Evolutionary conservation across 1,140 invertebrate genomes (phyloP).

Genomic region (Trigoniulus corallinus): DNA sequence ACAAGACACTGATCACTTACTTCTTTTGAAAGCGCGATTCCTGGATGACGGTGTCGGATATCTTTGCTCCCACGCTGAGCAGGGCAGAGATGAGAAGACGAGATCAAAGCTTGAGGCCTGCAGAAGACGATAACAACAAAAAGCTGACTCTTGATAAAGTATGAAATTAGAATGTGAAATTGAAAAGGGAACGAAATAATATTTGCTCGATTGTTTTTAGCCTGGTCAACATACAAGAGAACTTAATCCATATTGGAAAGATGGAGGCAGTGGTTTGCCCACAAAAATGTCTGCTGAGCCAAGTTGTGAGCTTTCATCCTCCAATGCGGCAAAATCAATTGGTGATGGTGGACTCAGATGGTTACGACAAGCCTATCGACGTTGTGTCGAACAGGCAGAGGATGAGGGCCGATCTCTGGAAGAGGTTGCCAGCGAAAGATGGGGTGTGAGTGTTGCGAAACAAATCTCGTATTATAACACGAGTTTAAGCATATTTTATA

Average conservation of each 20-base stretch:
- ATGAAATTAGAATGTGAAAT: neutral
- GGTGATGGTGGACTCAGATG: constrained; percentile 33
- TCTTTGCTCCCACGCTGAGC: too few species aligned
- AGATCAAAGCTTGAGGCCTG: too few species aligned
- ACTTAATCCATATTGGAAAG: constrained; percentile 84
- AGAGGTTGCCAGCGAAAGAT: constrained; percentile 41
- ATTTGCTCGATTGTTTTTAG: too few species aligned
- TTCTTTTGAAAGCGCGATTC: too few species aligned
- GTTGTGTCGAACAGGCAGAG: constrained; percentile 38
- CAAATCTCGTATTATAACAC: constrained; percentile 7
- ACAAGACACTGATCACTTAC: too few species aligned
- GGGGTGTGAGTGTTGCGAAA: constrained; percentile 37
- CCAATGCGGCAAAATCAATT: constrained; percentile 11
- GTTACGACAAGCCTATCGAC: constrained; percentile 36
- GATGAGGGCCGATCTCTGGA: constrained; percentile 36
- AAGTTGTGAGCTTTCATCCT: constrained; percentile 9
- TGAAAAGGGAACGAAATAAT: neutral
- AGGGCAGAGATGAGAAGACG: too few species aligned
- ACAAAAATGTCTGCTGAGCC: constrained; percentile 18
- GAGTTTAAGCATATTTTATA: constrained; percentile 8
- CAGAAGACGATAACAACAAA: too few species aligned
- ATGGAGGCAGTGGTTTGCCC: constrained; percentile 66
- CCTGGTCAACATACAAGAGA: constrained; percentile 54
- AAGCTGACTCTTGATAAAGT: too few species aligned
- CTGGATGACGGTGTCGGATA: too few species aligned